Conservation (phyloP, 2,113 vertebrate species). For the Octodon degus region DNA sequence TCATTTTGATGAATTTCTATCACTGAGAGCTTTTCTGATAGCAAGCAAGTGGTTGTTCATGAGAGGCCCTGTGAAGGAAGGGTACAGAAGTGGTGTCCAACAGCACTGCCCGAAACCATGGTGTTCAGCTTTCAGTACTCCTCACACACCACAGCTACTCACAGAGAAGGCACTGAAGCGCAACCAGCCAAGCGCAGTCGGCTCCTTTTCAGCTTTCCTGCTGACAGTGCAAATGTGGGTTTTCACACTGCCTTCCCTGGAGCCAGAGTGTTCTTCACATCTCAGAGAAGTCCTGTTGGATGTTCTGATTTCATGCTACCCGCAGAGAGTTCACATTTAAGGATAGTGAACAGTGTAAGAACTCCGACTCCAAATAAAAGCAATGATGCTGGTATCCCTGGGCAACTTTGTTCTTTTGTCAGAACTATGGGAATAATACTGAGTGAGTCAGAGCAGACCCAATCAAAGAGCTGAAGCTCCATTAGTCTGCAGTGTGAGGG, state of each 20-base stretch:
- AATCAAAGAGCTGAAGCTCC: not conserved
- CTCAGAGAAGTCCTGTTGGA: constrained; percentile 14
- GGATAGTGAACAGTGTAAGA: not conserved
- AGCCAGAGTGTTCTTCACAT: constrained; percentile 28
- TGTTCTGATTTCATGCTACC: constrained; percentile 38
- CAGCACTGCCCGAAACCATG: constrained; percentile 54
- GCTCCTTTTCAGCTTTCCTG: not conserved
- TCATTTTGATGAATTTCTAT: constrained; percentile 75
- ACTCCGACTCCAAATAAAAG: constrained; percentile 39
- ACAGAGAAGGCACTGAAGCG: not conserved
- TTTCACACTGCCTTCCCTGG: not conserved
- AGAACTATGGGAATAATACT: not conserved
- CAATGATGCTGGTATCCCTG: not conserved
- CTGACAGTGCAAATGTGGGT: not conserved
- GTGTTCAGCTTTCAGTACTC: constrained; percentile 40
- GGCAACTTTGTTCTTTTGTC: not conserved
- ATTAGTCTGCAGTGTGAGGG: not conserved
- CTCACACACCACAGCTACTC: not conserved
- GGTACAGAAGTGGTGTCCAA: constrained; percentile 43
- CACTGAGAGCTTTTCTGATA: constrained; percentile 65
- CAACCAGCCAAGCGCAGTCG: not conserved
- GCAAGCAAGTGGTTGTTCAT: constrained; percentile 60
- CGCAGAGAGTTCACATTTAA: not conserved
- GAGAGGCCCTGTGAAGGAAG: constrained; percentile 66
- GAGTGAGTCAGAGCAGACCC: not conserved